phyloP scores from a whole-genome alignment of 2,113 vertebrate genomes.

The Salminus brasiliensis region DNA sequence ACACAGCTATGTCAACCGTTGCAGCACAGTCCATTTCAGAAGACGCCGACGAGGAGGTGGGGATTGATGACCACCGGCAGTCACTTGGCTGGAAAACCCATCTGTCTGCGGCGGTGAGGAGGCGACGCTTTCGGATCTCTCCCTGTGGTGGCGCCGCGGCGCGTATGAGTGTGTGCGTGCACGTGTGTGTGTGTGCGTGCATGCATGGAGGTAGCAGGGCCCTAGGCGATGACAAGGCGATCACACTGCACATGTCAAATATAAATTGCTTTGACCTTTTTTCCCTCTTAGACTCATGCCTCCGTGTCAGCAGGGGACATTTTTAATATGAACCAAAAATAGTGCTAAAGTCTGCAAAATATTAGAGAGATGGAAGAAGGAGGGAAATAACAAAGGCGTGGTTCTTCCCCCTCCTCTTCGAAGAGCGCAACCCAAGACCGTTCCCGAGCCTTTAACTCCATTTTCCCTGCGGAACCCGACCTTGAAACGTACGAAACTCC shows the following conservation, averaged over 20 bases:
- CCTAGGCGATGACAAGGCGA: slow-evolving; percentile 80
- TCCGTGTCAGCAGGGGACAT: slow-evolving; percentile 74
- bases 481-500: slow-evolving; percentile 15
- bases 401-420: slow-evolving; percentile 73
- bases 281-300: slow-evolving; percentile 68
- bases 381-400: slow-evolving; percentile 69
- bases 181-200: slow-evolving; percentile 32
- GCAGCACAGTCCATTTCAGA: slow-evolving; percentile 35
- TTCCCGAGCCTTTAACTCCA: slow-evolving; percentile 54
- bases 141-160: neutral
- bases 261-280: slow-evolving; percentile 84
- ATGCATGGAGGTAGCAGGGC: slow-evolving; percentile 44
- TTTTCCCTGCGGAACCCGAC: slow-evolving; percentile 53
- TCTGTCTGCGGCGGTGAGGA: slow-evolving; percentile 4
- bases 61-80: slow-evolving; percentile 40
- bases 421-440: slow-evolving; percentile 59
- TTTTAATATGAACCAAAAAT: slow-evolving; percentile 76
- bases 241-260: slow-evolving; percentile 81
- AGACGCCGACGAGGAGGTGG: neutral
- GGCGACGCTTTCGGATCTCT: slow-evolving; percentile 7
- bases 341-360: slow-evolving; percentile 76
- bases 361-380: slow-evolving; percentile 59
- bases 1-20: slow-evolving; percentile 29
- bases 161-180: slow-evolving; percentile 10
- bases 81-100: slow-evolving; percentile 35